Base-by-base conservation (phyloP, 2,113 vertebrate genomes). In the Erythrocercus mccallii region DNA sequence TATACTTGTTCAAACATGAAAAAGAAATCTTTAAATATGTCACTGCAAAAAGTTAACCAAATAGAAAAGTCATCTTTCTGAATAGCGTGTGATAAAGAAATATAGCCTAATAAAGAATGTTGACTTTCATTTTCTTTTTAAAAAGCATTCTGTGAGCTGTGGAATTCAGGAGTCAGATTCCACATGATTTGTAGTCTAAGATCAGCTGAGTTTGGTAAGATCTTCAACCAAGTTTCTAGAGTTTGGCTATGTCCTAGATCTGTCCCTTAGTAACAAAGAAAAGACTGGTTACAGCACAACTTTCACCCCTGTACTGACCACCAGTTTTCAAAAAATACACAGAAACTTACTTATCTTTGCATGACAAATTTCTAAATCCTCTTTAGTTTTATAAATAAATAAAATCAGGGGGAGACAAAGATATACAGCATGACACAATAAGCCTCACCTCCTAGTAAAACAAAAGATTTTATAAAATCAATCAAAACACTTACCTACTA, bases 401-500 rank as follows among this genome's bases (percentile, higher is more conserved):
- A 24, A 79, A 44, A 47, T 33, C 8, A 12, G 25, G 24, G 8
- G 5, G 31, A 80, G 15, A 62, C 10, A 77, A 66, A 50, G 22
- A 88, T 18, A 54, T 2, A 24, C 23, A 62, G 27, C 1, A 4
- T 33, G 40, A 65, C 50, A 79, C 30, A 71, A 13, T 18, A 98
- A 98, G 9, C 97, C 93, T 98, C 91, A 69, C 3, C 7, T 83
- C n/a, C 31, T 60, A 80, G 86, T 61, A 50, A 79, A 72, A 69
- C 4, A 92, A 19, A 57, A 77, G 27, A 20, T 33, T 68, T 58
- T 35, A 47, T 31, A 61, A 73, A 80, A 60, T 22, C 65, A 76
- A 80, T 38, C 10, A 9, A 51, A 62, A 70, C 20, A 54, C 94
- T 99, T 98, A 99, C 99, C 99, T 51, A 99, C 99, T 91, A 99